phyloP scores from a whole-genome alignment of 2,888 invertebrate species.

The Tetragnatha montana region DNA sequence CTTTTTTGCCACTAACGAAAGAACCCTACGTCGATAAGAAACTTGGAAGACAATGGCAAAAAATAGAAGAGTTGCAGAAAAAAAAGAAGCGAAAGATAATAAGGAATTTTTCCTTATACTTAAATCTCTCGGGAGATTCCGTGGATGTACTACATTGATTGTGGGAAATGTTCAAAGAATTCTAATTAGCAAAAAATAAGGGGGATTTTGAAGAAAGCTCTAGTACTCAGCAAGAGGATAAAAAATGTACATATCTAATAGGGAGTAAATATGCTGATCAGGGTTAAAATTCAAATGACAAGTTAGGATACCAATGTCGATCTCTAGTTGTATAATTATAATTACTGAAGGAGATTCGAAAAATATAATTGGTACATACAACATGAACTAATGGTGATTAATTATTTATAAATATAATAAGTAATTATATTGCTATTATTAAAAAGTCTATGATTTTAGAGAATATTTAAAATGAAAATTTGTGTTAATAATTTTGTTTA shows the following conservation, averaged over 20 bases:
- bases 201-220: constrained; percentile 22
- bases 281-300: background rate
- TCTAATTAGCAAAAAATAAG: constrained; percentile 62
- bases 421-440: too few relatives aligned
- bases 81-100: constrained; percentile 14
- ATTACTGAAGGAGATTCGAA: too few relatives aligned
- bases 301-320: too few relatives aligned
- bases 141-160: constrained; percentile 37
- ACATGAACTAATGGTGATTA: too few relatives aligned
- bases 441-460: too few relatives aligned
- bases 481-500: too few relatives aligned
- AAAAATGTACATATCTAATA: background rate
- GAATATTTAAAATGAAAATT: too few relatives aligned
- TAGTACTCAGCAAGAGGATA: constrained; percentile 7
- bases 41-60: constrained; percentile 12
- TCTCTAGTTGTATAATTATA: too few relatives aligned
- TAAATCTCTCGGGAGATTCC: constrained; percentile 37
- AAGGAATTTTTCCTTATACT: constrained; percentile 33
- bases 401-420: too few relatives aligned
- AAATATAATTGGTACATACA: too few relatives aligned
- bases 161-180: constrained; percentile 21
- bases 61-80: constrained; percentile 19
- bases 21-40: constrained; percentile 23
- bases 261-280: constrained; percentile 11
- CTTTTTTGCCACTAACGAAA: constrained; percentile 12